Evolutionary conservation across 2,797 vertebrate genomes (phyloP), one percentile per base, ranked within the genome.

Genomic region (Aphelocoma californica): DNA sequence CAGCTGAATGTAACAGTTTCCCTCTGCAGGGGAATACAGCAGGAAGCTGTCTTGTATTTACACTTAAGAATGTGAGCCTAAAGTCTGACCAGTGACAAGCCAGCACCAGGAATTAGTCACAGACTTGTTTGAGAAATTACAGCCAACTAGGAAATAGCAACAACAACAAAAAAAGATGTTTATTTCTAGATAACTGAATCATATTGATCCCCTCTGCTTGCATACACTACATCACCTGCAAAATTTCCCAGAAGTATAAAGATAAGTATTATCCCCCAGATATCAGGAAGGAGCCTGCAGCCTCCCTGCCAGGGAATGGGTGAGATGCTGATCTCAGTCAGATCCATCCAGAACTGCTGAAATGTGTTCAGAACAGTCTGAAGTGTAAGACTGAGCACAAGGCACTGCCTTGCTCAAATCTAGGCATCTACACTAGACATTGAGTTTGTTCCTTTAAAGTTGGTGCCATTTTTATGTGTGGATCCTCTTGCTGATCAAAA

Each of bases 141-240:
- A 71, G 36, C 53, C 58, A 86, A 77, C 60, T 96, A 88, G 94
- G 96, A 96, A 96, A 92, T 16, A 81, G 58, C 60, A 90, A 44
- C 80, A 86, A 44, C 28, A 83, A 69, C 25, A 61, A 56, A 53
- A 56, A 64, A 28, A 2, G 8, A 32, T 5, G 0, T 66, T 0
- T 67, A 18, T 92, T 94, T 88, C 45, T 60, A 64, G 70, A 34
- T 24, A 20, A 8, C 28, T 73, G 61, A 94, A 69, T 92, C 71
- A 75, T 4, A 32, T 28, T 12, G 54, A 75, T 48, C 12, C 21
- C 38, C 17, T 60, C 73, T 95, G 73, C 4, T 81, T 80, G 25
- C 5, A 2, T 8, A 18, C 29, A 53, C 34, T 3, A 6, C 12
- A 62, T 40, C 70, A 51, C 56, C 51, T 87, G 48, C 44, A 81